Percentiles rank a stretch among this genome's conserved stretches.
These are phyloP conservation scores for Ptyas mucosa DNA, from an alignment of 2,113 vertebrate species.

Conservation along the genomic window DNA sequence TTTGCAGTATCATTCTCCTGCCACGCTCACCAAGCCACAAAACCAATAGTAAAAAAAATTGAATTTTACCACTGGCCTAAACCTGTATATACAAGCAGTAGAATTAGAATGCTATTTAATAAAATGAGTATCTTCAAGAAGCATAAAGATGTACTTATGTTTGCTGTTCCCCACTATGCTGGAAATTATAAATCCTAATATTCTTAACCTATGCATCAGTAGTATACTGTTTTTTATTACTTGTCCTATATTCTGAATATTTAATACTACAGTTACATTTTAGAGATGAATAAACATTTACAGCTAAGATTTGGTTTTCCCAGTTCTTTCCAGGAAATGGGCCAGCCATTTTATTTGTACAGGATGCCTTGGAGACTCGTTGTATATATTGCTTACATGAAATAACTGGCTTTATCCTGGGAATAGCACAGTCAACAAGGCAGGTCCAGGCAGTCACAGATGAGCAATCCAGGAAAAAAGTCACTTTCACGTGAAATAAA, in stretches of 20 bases:
- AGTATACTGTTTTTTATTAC: neutral
- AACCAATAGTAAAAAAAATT: no score
- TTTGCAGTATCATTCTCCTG: no score
- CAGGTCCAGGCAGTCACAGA: neutral
- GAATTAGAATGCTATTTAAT: neutral
- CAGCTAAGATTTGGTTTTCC: neutral
- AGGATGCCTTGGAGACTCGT: neutral
- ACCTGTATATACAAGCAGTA: neutral
- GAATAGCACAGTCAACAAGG: conserved; percentile 42
- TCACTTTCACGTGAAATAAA: conserved; percentile 4
- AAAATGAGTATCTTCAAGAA: neutral
- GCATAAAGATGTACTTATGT: neutral
- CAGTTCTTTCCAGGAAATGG: conserved; percentile 7
- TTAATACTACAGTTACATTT: neutral
- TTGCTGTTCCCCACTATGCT: neutral
- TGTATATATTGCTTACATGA: neutral
- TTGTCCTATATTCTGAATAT: neutral
- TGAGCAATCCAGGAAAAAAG: conserved; percentile 25
- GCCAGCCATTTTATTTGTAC: neutral
- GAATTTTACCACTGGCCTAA: neutral
- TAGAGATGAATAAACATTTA: neutral
- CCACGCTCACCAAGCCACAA: no score
- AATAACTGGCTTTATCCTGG: conserved; percentile 54
- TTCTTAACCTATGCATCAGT: neutral
- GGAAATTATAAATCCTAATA: neutral